A percentile compares a stretch with the other conserved stretches of the same genome.
These are phyloP conservation scores for Hemicentrotus pulcherrimus DNA, from an alignment of 35 echinoderm and acorn worm species.

Conservation along the genomic window DNA sequence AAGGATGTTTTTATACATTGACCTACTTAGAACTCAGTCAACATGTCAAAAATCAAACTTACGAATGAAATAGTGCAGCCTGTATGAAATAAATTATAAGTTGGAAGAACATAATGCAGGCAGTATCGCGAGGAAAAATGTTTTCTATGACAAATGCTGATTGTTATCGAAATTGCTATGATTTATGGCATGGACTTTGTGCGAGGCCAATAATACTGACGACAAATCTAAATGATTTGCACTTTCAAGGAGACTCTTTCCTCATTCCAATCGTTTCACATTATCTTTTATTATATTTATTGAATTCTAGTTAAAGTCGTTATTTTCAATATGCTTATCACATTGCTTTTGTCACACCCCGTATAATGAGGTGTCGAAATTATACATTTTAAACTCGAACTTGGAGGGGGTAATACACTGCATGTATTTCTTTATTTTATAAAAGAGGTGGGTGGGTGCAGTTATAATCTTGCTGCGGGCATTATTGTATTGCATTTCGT, in stretches of 20 bases:
- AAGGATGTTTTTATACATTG: too few species aligned
- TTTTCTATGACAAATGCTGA: too few species aligned
- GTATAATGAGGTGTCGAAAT: neutral
- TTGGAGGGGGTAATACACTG: neutral
- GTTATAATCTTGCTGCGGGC: too few species aligned
- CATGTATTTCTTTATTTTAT: neutral
- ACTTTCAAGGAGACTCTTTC: neutral
- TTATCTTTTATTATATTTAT: neutral
- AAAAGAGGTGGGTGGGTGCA: neutral
- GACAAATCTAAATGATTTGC: neutral
- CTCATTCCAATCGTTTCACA: neutral
- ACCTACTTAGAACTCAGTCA: too few species aligned
- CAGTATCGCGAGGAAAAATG: too few species aligned
- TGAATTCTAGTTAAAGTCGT: neutral
- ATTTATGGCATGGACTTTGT: neutral
- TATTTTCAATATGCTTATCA: neutral
- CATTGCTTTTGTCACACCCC: neutral
- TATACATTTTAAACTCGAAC: neutral
- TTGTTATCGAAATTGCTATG: too few species aligned
- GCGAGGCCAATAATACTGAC: neutral
- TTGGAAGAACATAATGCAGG: too few species aligned
- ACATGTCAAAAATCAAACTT: too few species aligned
- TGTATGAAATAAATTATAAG: too few species aligned
- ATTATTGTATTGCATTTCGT: too few species aligned
- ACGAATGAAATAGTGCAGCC: too few species aligned